phyloP scores from a whole-genome alignment of 2,888 invertebrate species.

The Brachyptera risi region DNA sequence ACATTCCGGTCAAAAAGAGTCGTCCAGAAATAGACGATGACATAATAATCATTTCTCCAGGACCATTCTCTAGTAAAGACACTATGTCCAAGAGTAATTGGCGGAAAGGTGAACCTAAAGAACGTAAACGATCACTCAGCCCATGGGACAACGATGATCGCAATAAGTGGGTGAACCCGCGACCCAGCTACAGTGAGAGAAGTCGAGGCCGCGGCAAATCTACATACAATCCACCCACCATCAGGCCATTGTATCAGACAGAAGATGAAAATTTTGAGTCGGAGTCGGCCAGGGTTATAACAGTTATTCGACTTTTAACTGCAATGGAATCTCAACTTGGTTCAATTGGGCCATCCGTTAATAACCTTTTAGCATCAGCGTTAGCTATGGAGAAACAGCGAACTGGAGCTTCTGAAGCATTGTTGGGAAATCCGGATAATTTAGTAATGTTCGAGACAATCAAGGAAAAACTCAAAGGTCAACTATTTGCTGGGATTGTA shows the following conservation, averaged over 20 bases:
- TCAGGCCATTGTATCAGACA: background rate
- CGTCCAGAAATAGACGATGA: conserved; percentile 17
- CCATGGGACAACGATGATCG: conserved; percentile 44
- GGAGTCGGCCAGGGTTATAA: conserved; percentile 56
- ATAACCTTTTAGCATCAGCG: conserved; percentile 71
- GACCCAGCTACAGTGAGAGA: conserved; percentile 17
- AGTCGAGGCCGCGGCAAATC: conserved; percentile 23
- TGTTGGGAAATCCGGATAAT: conserved; percentile 62
- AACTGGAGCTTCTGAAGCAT: conserved; percentile 69
- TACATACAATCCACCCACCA: background rate
- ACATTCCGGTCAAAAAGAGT: background rate
- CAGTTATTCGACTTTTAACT: conserved; percentile 68
- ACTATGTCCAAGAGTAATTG: conserved; percentile 34
- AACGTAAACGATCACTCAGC: conserved; percentile 40
- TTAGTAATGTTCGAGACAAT: conserved; percentile 78
- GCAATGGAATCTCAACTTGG: conserved; percentile 80
- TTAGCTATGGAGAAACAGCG: conserved; percentile 69
- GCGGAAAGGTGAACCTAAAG: conserved; percentile 38
- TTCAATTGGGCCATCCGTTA: conserved; percentile 72
- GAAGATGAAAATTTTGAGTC: background rate
- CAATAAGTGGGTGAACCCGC: background rate
- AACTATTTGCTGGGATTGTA: conserved; percentile 65
- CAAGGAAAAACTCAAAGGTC: conserved; percentile 80
- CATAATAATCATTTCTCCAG: conserved; percentile 29
- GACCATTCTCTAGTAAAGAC: conserved; percentile 36